Conservation (phyloP, 2,113 vertebrate species). For the Cavia aperea region DNA sequence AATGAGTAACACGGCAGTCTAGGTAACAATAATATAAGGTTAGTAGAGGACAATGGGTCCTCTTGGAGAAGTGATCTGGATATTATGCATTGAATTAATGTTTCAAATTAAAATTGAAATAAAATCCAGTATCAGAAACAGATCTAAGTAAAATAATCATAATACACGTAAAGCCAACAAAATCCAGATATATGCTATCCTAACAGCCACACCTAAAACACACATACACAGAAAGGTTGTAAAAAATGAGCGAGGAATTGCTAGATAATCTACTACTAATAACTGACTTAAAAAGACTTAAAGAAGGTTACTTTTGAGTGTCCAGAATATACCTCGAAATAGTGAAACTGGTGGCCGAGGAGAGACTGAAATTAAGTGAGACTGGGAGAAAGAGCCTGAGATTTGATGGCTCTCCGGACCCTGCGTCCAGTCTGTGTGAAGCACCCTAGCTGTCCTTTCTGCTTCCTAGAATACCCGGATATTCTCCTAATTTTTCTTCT, state of each 20-base stretch:
- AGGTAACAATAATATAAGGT: background rate
- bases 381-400: background rate
- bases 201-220: background rate
- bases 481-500: background rate
- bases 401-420: background rate
- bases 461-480: background rate
- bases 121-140: conserved; percentile 21
- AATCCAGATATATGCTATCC: background rate
- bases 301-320: background rate
- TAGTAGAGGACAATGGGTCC: background rate
- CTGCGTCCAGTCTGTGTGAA: background rate
- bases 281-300: background rate
- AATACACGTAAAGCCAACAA: conserved; percentile 15
- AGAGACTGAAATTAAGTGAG: background rate
- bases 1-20: background rate
- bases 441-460: background rate
- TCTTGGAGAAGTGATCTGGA: background rate
- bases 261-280: background rate
- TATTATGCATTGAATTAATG: background rate
- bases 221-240: background rate
- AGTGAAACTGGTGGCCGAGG: background rate
- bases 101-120: conserved; percentile 17
- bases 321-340: background rate
- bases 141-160: conserved; percentile 36
- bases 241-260: conserved; percentile 13